A percentile compares a stretch with the other conserved stretches of the same genome.
Evolutionary conservation across 2,113 vertebrate genomes (phyloP).

Genomic region (Notothenia rossii): DNA sequence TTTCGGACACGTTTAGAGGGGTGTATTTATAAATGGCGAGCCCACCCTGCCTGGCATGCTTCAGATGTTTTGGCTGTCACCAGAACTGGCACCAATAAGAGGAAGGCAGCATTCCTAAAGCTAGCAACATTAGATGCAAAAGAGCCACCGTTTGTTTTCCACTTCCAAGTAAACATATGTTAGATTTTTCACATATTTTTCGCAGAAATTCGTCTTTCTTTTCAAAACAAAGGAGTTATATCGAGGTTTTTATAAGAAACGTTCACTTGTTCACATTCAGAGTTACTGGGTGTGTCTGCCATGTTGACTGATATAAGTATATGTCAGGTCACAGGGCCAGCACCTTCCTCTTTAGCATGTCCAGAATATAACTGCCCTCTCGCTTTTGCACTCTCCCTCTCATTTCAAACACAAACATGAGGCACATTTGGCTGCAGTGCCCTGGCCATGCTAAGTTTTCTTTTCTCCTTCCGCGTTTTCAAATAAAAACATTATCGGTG

Average conservation of each 20-base stretch:
- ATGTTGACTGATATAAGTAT: slow-evolving; percentile 34
- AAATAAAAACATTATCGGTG: slow-evolving; percentile 61
- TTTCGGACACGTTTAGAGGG: slow-evolving; percentile 66
- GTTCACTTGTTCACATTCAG: slow-evolving; percentile 28
- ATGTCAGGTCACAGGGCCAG: slow-evolving; percentile 50
- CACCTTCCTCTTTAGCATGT: slow-evolving; percentile 52
- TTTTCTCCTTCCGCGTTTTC: slow-evolving; percentile 36
- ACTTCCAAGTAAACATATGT: background rate
- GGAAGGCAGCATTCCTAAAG: slow-evolving; percentile 68
- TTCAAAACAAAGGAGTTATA: background rate
- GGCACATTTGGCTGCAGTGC: slow-evolving; percentile 32
- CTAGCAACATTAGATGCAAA: slow-evolving; percentile 29
- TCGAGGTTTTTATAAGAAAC: background rate
- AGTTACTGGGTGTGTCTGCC: slow-evolving; percentile 29
- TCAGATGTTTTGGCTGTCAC: slow-evolving; percentile 75
- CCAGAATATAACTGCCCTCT: slow-evolving; percentile 45
- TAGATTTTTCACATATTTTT: background rate
- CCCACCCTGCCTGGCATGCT: slow-evolving; percentile 73
- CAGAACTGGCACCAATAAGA: slow-evolving; percentile 69
- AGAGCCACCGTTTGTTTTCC: background rate
- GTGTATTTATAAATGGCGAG: slow-evolving; percentile 82
- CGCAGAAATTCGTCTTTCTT: background rate
- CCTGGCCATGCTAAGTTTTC: slow-evolving; percentile 46
- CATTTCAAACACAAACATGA: slow-evolving; percentile 47
- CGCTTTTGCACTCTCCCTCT: slow-evolving; percentile 19